Base-by-base conservation (phyloP, 2,113 vertebrate genomes). In the Pao palembangensis region DNA sequence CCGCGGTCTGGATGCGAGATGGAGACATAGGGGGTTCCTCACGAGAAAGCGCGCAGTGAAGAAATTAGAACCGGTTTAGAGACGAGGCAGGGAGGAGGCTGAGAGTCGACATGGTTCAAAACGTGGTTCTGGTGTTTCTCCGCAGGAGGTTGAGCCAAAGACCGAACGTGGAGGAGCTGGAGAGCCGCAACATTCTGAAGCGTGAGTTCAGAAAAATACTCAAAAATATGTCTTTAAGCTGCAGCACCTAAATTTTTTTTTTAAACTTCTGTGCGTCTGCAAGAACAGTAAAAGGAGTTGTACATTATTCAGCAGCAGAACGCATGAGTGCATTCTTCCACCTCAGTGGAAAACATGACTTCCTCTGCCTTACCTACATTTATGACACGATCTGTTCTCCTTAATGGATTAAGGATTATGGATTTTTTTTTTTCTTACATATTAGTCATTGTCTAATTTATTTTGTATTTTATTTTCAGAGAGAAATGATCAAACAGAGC, bases 121-220 rank as follows among this genome's bases (percentile, higher is more conserved):
- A 94, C 75, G 90, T 97, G 71, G 95, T 98, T 81, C 71, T 94
- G 81, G 92, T 98, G 87, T 94, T 98, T 92, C 94, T 98, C 81
- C 94, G 94, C 92, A 99, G 96, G 92, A 92, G 96, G 87, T 90
- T 99, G 88, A 99, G 95, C 93, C 96, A 99, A 84, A 93, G 96
- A 90, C 96, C 96, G 2, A 94, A 94, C 17, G 95, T 96, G 76
- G 96, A 99, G 81, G 96, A 99, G 85, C 90, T 99, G 78, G 96
- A 99, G 91, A 91, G 96, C 83, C 91, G 96, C 58, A 99, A 99
- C 78, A 99, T 99, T 79, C 78, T 99, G 60, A 99, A 98, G 90
- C 96, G 96, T 99, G 76, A 98, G 96, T 96, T 67, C 12, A 48
- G 7, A 18, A n/a, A 20, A 34, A 16, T 3, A 7, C 23, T 13